Base-by-base conservation (phyloP, 1,140 invertebrate genomes). In the Atta colombica region DNA sequence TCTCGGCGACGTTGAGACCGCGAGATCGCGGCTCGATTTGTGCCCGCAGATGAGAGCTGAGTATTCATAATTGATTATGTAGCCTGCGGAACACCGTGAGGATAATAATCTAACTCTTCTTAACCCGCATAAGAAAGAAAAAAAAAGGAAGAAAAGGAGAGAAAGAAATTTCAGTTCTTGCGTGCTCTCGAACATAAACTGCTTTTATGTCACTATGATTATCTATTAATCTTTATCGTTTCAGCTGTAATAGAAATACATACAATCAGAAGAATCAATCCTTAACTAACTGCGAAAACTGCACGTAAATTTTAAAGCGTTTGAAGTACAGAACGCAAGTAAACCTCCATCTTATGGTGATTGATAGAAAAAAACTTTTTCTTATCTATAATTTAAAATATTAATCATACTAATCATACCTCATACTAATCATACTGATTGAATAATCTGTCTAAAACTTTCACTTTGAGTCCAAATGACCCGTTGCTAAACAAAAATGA, bases 21-120 rank as follows among this genome's bases (percentile, higher is more conserved):
- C 87, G 82, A 53, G 75, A 88, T 74, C 31, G 69, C 60, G 63
- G 45, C 74, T 65, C 66, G 77, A 25, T n/a, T 87, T 39, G 39
- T 28, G 12, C 45, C 58, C 28, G 66, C 72, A 87, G 86, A 92
- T 88, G 66, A 69, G 85, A 91, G 88, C 89, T 63, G 68, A 88
- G 90, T 92, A 92, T 93, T 93, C 91, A 92, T 94, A 94, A 94
- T 94, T 92, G 93, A 92, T 93, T 93, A 93, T 92, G 94, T 94
- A 93, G 91, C 91, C 85, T 60, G 89, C 87, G 77, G 90, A 90
- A 72, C 53, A 75, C 63, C 78, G 39, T 88, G 61, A 90, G 85
- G 61, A 63, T 89, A 90, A 90, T 90, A 45, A 39, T 39, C 85
- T 74, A 87, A 90, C 77, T 89, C 78, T 61, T 84, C 45, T 90